Evolutionary conservation across 2,888 invertebrate species (phyloP).

Genomic region (Caenorhabditis sp.): DNA sequence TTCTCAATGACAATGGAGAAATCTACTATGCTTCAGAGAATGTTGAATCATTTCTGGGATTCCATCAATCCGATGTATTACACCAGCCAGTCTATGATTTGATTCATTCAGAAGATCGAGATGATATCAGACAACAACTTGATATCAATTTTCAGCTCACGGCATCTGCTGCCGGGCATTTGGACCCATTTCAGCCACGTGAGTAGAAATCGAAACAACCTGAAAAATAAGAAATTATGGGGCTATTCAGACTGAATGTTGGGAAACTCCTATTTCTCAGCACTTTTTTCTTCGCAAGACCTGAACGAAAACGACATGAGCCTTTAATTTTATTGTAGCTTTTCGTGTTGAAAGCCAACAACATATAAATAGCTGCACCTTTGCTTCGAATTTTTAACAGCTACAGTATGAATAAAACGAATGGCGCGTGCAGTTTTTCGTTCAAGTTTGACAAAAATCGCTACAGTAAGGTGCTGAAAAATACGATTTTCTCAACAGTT

Average conservation of each 20-base stretch:
- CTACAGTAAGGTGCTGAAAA: too few species aligned
- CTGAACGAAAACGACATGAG: too few species aligned
- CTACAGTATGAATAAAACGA: too few species aligned
- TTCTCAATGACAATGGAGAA: slow-evolving; percentile 92
- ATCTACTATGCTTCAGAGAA: slow-evolving; percentile 99
- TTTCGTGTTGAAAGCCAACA: too few species aligned
- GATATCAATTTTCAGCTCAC: slow-evolving; percentile 31
- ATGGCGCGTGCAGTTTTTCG: too few species aligned
- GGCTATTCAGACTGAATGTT: neutral
- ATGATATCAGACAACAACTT: slow-evolving; percentile 77
- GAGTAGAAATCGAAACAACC: slow-evolving; percentile 8
- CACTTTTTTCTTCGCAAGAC: too few species aligned
- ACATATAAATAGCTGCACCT: too few species aligned
- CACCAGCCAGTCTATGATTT: slow-evolving; percentile 99
- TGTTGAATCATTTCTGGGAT: slow-evolving; percentile 98
- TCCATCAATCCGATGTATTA: slow-evolving; percentile 99
- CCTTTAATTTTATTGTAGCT: too few species aligned
- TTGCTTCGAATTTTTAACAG: too few species aligned
- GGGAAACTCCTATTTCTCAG: too few species aligned
- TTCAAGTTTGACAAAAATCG: too few species aligned
- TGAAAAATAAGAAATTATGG: neutral
- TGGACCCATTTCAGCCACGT: slow-evolving; percentile 85
- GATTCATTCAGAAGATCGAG: slow-evolving; percentile 98
- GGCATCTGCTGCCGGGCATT: slow-evolving; percentile 67
- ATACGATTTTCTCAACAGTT: too few species aligned